Base-by-base conservation (phyloP, 2,113 vertebrate species). In the Uria lomvia region DNA sequence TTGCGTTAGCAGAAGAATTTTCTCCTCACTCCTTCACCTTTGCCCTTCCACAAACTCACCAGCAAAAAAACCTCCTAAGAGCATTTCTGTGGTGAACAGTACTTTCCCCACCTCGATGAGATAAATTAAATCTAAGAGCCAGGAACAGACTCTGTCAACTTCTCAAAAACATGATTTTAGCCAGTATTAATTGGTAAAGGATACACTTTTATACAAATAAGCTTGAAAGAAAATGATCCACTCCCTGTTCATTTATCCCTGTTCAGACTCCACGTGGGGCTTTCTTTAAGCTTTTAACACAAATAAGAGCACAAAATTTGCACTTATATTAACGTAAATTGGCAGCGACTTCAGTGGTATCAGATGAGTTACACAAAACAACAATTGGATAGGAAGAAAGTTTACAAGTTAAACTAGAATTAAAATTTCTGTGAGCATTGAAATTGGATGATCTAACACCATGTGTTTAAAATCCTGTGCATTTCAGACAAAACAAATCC, bases 1-100 rank as follows among this genome's bases (percentile, higher is more conserved):
- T 86, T 82, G 60, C 3, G 8, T 91, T 92, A 92, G 94, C 30
- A 32, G 74, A 96, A 93, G 77, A 92, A 90, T 73, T 94, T 93
- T 94, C 81, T 95, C 79, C 55, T 47, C 2, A 7, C 59, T 71
- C 58, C 27, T 87, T 92, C 83, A 81, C 78, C 92, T 93, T 79
- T 95, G 87, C 52, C 88, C 79, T 92, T 92, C 12, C 82, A 84
- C 58, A 79, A 74, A 68, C 47, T 76, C 29, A 49, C 55, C 19
- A 91, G 55, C 52, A 87, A 82, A 80, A n/a, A 63, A 83, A 80
- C 23, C 47, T 65, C 17, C 29, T 78, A 75, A 76, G 24, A 66
- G 24, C 26, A 56, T 58, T 88, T 88, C 53, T 58, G 53, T 75
- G 53, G 43, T 67, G 58, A 59, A 62, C 24, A 55, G 3, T 38